Evolutionary conservation across 2,797 vertebrate species (phyloP).

Genomic region (Pangasius djambal): DNA sequence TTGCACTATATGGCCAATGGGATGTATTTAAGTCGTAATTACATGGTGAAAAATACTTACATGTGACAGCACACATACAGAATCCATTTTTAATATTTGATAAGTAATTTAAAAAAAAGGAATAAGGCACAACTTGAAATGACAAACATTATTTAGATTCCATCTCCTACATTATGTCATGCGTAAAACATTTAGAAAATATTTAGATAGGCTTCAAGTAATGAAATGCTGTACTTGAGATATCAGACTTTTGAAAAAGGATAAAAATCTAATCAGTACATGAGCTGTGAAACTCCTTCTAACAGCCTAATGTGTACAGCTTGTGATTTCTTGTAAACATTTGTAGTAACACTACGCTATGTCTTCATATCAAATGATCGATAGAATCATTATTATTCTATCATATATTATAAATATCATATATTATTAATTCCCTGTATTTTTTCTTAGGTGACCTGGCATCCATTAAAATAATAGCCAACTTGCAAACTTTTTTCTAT

Average conservation of each 20-base stretch:
- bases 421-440: no score
- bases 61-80: neutral
- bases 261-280: neutral
- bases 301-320: neutral
- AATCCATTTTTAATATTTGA: neutral
- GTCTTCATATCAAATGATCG: neutral
- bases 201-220: neutral
- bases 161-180: neutral
- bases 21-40: neutral
- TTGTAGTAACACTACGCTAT: neutral
- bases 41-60: neutral
- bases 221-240: neutral
- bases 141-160: neutral
- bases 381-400: neutral
- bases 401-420: neutral
- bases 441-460: neutral
- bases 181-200: neutral
- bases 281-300: neutral
- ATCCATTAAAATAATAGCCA: neutral
- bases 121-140: neutral
- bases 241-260: neutral
- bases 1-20: neutral
- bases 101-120: neutral
- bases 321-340: neutral
- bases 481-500: neutral